A percentile compares a stretch with the other conserved stretches of the same genome.
phyloP scores from a whole-genome alignment of 2,888 invertebrate genomes.

The Morinoia aosen region DNA sequence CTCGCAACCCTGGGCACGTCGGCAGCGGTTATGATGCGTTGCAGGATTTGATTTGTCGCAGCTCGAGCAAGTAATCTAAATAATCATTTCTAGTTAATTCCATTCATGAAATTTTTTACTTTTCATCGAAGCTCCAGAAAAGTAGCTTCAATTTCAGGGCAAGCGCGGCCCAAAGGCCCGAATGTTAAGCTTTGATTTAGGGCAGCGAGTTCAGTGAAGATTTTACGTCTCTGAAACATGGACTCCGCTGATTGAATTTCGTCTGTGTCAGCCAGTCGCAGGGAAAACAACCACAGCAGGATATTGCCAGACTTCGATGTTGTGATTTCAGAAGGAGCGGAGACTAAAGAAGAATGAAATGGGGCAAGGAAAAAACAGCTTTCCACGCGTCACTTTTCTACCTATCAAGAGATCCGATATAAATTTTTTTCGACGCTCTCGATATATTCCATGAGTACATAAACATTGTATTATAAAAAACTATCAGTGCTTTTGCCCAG shows the following conservation, averaged over 20 bases:
- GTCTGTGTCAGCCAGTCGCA: background rate
- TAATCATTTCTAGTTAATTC: background rate
- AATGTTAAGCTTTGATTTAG: slow-evolving; percentile 12
- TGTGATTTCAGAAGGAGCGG: background rate
- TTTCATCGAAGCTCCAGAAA: background rate
- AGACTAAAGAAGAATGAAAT: background rate
- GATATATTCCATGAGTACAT: too few species aligned
- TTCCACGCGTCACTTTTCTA: background rate
- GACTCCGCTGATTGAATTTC: slow-evolving; percentile 3
- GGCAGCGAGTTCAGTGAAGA: background rate
- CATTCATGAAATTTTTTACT: background rate
- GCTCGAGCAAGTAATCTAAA: background rate
- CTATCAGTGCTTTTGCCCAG: too few species aligned
- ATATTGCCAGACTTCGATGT: background rate
- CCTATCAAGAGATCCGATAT: background rate
- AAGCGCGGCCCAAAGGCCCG: background rate
- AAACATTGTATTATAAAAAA: too few species aligned
- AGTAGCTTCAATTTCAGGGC: slow-evolving; percentile 12
- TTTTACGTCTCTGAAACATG: background rate
- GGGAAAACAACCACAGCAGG: background rate
- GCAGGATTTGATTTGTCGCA: background rate
- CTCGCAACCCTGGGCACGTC: background rate
- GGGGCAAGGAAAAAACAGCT: background rate
- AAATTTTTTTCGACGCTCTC: too few species aligned
- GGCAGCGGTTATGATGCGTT: background rate